Evolutionary conservation across 2,797 vertebrate genomes (phyloP), one percentile per base, ranked within the genome.

Genomic region (Apogon hyalosoma): DNA sequence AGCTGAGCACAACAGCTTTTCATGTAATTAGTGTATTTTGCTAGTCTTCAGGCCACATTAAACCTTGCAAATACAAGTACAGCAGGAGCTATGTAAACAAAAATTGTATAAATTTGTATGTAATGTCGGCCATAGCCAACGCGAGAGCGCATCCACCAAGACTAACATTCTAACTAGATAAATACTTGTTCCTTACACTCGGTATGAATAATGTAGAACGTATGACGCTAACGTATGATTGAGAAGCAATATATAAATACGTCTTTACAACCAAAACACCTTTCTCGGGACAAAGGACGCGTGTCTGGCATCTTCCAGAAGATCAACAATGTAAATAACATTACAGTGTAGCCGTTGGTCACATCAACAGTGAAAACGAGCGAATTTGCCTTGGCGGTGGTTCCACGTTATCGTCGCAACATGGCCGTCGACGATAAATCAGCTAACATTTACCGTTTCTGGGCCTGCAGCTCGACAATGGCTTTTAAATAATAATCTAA

Each of bases 341-440:
- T 36, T 28, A 28, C 24, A 28, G 24, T 28, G 24, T 28, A 28
- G 24, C 24, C 24, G 5, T 28, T 28, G 2, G 24, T 28, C 24
- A 28, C 24, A 28, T 28, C 5, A 28, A 28, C 6, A 6, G 4
- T 28, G 24, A 28, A 41, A 31, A 40, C 5, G n/a, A 39, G 19
- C 39, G 24, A 46, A 28, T 5, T 28, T 4, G 9, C 33, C 2
- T 36, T 36, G 33, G 7, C 40, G 19, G 1, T 14, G 8, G 19
- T 7, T 11, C 24, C 18, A 31, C 2, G 14, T n/a, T 8, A 51
- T 9, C 38, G 43, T 12, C 39, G 43, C 11, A 18, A 4, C 7
- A 12, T 49, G 1, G 0, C 2, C 39, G 11, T 11, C 0, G 8
- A 7, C 1, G 0, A 36, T 36, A 28, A 28, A 28, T 3, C 5